Conservation (phyloP, 1,140 invertebrate genomes). For the Notospermus geniculatus region DNA sequence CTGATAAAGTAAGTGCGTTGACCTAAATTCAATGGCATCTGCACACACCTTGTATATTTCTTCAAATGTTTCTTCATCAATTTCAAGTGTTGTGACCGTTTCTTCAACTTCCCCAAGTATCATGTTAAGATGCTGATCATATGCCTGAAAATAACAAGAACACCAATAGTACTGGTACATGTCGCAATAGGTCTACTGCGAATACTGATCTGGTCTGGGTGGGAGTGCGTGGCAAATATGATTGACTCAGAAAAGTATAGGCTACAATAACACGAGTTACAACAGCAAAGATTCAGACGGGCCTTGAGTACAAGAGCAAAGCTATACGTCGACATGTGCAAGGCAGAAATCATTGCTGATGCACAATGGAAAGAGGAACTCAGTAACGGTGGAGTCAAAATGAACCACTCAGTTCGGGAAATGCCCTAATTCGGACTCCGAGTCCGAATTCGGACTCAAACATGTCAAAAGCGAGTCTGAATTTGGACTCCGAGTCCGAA, state of each 20-base stretch:
- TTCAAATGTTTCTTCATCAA: conserved; percentile 99
- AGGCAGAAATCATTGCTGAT: background rate
- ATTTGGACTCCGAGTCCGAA: no score
- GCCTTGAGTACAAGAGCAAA: no score
- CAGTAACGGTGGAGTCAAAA: no score
- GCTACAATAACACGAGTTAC: no score
- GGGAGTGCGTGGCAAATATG: conserved; percentile 16
- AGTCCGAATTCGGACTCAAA: no score
- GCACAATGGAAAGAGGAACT: background rate
- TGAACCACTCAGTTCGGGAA: no score
- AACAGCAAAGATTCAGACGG: no score
- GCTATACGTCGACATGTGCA: no score
- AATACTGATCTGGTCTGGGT: background rate
- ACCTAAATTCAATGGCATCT: no score
- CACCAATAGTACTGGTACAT: background rate
- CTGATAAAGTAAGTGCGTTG: no score
- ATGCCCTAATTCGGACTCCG: no score
- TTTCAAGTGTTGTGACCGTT: conserved; percentile 95
- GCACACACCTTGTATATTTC: conserved; percentile 82
- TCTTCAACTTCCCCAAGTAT: conserved; percentile 97
- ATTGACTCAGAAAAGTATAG: conserved; percentile 7
- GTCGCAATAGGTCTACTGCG: background rate
- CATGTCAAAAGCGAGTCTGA: no score
- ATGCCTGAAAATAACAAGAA: conserved; percentile 68
- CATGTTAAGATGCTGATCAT: conserved; percentile 99